Evolutionary conservation across 2,888 invertebrate species (phyloP).

Genomic region (Eupithecia subfuscata): DNA sequence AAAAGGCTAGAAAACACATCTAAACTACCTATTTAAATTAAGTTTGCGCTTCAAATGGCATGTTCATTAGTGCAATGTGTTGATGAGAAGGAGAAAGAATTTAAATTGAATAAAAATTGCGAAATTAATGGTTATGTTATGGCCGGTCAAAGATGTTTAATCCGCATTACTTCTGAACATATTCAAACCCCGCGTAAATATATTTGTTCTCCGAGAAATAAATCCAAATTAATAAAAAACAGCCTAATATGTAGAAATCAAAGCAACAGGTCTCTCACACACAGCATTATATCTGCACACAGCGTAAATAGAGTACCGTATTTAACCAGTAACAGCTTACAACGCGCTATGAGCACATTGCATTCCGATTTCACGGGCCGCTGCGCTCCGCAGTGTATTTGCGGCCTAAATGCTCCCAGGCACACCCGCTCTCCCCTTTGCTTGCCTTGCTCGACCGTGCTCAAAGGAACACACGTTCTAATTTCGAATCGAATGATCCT

Average conservation of each 20-base stretch:
- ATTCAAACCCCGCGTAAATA: not conserved
- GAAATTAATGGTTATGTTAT: not conserved
- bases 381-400: slow-evolving; percentile 19
- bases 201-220: not conserved
- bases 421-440: slow-evolving; percentile 58
- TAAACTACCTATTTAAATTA: not conserved
- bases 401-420: slow-evolving; percentile 58
- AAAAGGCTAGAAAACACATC: not conserved
- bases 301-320: not conserved
- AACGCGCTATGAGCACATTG: slow-evolving; percentile 1
- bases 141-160: not conserved
- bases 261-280: not conserved
- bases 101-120: not conserved
- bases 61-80: not conserved
- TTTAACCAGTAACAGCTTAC: slow-evolving; percentile 1
- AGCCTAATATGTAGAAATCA: not conserved
- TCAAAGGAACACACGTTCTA: slow-evolving; percentile 77
- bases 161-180: not conserved
- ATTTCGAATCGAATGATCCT: slow-evolving; percentile 66
- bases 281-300: not conserved
- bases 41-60: not conserved
- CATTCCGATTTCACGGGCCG: slow-evolving; percentile 11
- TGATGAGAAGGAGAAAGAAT: not conserved
- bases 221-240: not conserved
- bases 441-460: slow-evolving; percentile 71